These are phyloP conservation scores for Loxodonta africana DNA, from an alignment of 2,113 vertebrate genomes.

Conservation along the genomic window DNA sequence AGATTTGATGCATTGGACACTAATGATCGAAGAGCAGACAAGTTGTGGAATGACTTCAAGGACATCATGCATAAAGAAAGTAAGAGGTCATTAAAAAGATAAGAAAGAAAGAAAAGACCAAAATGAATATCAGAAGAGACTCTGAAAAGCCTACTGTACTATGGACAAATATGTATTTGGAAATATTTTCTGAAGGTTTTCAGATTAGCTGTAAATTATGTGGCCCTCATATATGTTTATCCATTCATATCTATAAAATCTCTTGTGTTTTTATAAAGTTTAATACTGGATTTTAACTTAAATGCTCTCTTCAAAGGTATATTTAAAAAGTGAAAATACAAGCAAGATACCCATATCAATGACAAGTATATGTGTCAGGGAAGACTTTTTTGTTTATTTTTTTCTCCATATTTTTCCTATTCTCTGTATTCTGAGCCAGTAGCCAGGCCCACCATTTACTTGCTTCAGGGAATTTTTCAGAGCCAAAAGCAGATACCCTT, in stretches of 20 bases:
- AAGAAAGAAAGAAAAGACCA: no score
- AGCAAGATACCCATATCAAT: neutral
- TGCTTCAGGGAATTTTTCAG: neutral
- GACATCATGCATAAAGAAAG: no score
- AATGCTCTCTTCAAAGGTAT: neutral
- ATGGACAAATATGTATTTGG: neutral
- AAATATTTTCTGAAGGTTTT: slow-evolving; percentile 33
- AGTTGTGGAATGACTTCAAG: no score
- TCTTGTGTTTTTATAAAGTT: neutral
- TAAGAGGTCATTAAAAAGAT: no score
- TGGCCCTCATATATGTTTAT: neutral
- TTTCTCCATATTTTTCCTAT: neutral
- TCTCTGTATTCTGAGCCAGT: neutral
- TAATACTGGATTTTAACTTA: neutral
- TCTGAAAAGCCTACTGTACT: no score
- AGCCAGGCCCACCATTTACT: neutral
- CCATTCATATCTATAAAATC: neutral
- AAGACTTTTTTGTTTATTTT: neutral
- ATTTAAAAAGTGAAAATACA: neutral
- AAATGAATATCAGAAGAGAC: no score
- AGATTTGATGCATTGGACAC: no score
- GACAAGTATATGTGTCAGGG: neutral
- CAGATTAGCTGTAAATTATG: neutral
- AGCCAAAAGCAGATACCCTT: neutral
- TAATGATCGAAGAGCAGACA: no score